A percentile compares a stretch with the other conserved stretches of the same genome.
phyloP scores from a whole-genome alignment of 2,113 vertebrate species.

The Alethe castanea region DNA sequence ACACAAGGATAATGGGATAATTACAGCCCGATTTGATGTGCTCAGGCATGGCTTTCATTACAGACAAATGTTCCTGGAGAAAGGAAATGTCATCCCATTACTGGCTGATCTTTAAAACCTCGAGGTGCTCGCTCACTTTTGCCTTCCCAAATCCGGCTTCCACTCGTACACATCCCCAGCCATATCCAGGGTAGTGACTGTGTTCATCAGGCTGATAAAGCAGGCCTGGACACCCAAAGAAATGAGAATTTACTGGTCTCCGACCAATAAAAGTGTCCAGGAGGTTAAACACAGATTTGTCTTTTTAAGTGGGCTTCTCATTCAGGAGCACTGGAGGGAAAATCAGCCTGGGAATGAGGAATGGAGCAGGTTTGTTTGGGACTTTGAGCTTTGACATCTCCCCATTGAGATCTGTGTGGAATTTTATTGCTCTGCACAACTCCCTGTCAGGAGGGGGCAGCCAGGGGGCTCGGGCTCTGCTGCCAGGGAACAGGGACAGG shows the following conservation, averaged over 20 bases:
- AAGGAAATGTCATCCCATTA: background rate
- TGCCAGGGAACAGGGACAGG: background rate
- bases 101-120: background rate
- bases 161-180: background rate
- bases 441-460: background rate
- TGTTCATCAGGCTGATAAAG: background rate
- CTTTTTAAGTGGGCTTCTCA: background rate
- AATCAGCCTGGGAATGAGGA: background rate
- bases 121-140: background rate
- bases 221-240: background rate
- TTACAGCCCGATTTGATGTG: background rate
- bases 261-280: background rate
- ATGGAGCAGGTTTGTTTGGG: accelerated
- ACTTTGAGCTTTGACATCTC: background rate
- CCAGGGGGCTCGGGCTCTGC: accelerated
- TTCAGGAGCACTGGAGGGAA: background rate
- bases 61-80: background rate
- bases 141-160: background rate
- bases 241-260: background rate
- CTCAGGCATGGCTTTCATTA: background rate
- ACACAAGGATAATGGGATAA: background rate
- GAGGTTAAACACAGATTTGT: background rate
- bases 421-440: background rate
- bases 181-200: background rate
- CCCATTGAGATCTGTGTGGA: accelerated